Percentiles rank a stretch among this genome's conserved stretches.
Conservation (phyloP, 2,888 invertebrate species). For the Helobdella robusta region DNA sequence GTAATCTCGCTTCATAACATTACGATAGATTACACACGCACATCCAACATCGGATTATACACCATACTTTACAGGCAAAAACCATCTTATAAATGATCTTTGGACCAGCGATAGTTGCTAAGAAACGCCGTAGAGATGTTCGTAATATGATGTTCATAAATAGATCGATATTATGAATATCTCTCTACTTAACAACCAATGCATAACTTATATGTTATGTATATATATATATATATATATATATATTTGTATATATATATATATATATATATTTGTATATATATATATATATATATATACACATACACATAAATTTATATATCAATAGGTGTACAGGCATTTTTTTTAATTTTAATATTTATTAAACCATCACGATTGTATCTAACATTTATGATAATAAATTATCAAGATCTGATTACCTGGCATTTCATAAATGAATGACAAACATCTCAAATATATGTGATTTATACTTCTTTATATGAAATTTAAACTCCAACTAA, state of each 20-base stretch:
- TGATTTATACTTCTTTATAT: background rate
- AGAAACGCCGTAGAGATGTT: too few species aligned
- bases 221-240: constrained; percentile 1
- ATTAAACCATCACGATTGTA: background rate
- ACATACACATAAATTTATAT: background rate
- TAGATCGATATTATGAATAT: background rate
- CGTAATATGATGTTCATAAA: background rate
- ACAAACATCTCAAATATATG: background rate
- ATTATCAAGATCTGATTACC: background rate
- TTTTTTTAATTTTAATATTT: background rate
- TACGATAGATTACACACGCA: too few species aligned
- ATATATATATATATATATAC: constrained; percentile 1
- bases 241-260: too few species aligned
- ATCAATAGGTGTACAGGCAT: background rate
- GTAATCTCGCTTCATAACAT: too few species aligned
- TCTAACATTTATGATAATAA: background rate
- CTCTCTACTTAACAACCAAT: background rate
- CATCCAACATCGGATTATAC: too few species aligned
- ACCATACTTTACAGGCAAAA: too few species aligned
- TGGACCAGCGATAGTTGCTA: too few species aligned
- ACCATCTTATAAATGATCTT: too few species aligned
- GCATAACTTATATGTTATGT: background rate
- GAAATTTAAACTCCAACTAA: background rate
- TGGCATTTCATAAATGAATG: background rate
- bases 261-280: too few species aligned